Evolutionary conservation across 1,140 invertebrate genomes (phyloP).

Genomic region (Anastatus disparis): DNA sequence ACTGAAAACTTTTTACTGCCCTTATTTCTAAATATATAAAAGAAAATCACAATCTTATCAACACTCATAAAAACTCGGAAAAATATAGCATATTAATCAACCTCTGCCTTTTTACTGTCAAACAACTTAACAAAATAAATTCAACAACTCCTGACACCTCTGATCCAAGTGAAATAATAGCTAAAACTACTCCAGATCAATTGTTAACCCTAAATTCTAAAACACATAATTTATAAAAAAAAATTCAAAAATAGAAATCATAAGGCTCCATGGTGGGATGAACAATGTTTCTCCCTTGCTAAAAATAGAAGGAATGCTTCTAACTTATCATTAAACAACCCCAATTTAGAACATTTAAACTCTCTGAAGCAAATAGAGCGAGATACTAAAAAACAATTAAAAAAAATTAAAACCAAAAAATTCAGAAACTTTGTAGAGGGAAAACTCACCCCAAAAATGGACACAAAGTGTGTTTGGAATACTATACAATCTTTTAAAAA

Average conservation of each 20-base stretch:
- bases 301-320: background rate
- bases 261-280: background rate
- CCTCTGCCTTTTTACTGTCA: background rate
- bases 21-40: background rate
- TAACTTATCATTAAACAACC: background rate
- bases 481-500: background rate
- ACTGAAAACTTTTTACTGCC: too few relatives aligned
- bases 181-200: too few relatives aligned
- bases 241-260: background rate
- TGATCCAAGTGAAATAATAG: background rate
- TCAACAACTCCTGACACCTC: background rate
- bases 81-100: constrained; percentile 1
- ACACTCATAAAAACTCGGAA: background rate
- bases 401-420: background rate
- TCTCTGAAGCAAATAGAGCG: background rate
- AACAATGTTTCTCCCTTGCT: background rate
- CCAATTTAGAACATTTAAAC: background rate
- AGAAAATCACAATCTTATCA: background rate
- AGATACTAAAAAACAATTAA: background rate
- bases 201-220: background rate
- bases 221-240: background rate
- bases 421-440: background rate
- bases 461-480: background rate
- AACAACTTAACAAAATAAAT: background rate
- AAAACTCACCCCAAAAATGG: background rate